Evolutionary conservation across 2,888 invertebrate species (phyloP), one percentile per base, ranked within the genome.

Genomic region (Noctua pronuba): DNA sequence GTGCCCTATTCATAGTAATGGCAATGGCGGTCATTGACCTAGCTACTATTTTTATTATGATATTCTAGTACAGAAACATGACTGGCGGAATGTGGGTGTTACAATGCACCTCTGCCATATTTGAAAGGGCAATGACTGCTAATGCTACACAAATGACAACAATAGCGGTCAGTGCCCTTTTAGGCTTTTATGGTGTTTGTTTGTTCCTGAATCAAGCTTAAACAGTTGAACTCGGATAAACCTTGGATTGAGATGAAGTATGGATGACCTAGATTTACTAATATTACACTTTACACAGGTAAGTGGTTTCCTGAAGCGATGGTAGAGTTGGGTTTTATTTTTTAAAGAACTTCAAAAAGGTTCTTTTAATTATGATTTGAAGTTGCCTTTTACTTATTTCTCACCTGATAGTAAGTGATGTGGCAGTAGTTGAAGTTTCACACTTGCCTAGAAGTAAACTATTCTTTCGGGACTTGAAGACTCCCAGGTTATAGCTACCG

Each of bases 371-470:
- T 52, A 11, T 24, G 49, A 24, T 52, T 52, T 24, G 24, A 52
- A 49, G 3, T 28, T 21, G 35, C 10, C 38, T 72, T 28, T 49
- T 21, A 66, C 69, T 52, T 18, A 24, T 24, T 24, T 52, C 73
- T 73, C 73, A 73, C 73, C 73, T 73, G 52, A 24, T 18, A 13
- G 49, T 31, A 5, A 74, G 31, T 13, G 55, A n/a, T n/a, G 74
- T 35, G 13, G 35, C 58, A 28, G 75, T 35, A 4, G 31, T 1
- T n/a, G 35, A 13, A n/a, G 73, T 31, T 8, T 31, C 73, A 41
- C 24, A 7, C 31, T 31, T 52, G 28, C 52, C 41, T 35, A 44
- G 44, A 44, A 6, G 73, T 18, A 55, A 58, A 28, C 44, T 74
- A 58, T 44, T 35, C 13, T 13, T 13, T 44, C 74, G n/a, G 41